Conservation (phyloP, 2,797 vertebrate species). For the Orientallactaga sibirica region DNA sequence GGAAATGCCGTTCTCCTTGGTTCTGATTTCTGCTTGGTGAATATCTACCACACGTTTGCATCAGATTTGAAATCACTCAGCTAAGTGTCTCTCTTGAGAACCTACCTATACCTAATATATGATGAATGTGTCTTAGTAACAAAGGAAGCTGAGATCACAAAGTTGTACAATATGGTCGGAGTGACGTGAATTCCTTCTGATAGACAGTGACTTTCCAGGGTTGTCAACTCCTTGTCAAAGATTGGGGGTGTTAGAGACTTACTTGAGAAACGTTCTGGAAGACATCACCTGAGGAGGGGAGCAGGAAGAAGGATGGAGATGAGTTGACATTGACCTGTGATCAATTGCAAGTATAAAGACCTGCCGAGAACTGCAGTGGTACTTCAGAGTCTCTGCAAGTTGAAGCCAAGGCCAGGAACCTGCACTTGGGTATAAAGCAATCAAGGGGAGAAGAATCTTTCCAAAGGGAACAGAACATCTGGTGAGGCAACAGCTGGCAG, state of each 20-base stretch:
- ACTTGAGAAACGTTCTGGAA: background rate
- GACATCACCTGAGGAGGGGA: background rate
- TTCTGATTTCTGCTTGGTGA: background rate
- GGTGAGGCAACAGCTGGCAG: background rate
- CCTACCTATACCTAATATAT: background rate
- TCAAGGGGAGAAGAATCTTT: background rate
- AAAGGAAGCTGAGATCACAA: background rate
- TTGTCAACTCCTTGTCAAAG: background rate
- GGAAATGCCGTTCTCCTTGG: background rate
- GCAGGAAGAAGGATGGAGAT: background rate
- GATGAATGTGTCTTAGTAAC: conserved; percentile 17
- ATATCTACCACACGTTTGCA: background rate
- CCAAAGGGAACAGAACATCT: background rate
- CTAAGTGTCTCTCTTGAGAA: conserved; percentile 32
- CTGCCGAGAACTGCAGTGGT: background rate
- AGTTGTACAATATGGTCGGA: background rate
- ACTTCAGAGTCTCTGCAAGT: background rate
- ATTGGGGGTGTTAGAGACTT: background rate
- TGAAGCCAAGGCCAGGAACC: background rate
- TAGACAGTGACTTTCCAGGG: background rate
- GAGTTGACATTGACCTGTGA: background rate
- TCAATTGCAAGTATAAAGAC: background rate
- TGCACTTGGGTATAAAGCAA: background rate
- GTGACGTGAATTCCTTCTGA: conserved; percentile 17
- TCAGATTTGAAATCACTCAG: background rate